Evolutionary conservation across 2,113 vertebrate species (phyloP).

Genomic region (Philantomba maxwellii): DNA sequence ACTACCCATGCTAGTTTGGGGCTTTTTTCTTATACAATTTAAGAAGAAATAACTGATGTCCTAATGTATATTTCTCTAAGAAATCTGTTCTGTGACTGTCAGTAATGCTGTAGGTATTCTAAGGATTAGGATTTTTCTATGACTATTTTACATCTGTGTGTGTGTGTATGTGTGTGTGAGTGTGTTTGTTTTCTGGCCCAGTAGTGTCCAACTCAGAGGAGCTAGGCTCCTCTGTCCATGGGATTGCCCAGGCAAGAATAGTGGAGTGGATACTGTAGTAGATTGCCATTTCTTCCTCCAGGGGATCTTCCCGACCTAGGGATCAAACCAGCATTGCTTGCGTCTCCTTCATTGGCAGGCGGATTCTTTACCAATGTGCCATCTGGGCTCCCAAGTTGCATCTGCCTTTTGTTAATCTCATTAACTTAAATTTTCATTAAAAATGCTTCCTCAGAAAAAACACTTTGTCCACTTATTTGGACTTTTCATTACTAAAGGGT

Average conservation of each 20-base stretch:
- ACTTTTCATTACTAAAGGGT: slow-evolving; percentile 26
- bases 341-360: not conserved
- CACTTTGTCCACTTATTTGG: not conserved
- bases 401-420: not conserved
- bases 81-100: not conserved
- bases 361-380: not conserved
- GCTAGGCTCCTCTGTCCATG: not conserved
- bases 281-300: not conserved
- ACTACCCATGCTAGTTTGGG: not conserved
- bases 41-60: not conserved
- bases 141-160: not conserved
- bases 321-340: no score
- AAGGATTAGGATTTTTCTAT: not conserved
- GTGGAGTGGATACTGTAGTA: not conserved
- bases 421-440: not conserved
- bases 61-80: not conserved
- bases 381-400: not conserved
- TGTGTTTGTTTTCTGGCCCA: not conserved
- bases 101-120: not conserved
- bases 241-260: not conserved
- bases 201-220: not conserved
- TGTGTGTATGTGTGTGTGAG: not conserved
- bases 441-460: not conserved
- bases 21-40: not conserved
- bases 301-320: not conserved